Base-by-base conservation (phyloP, 2,113 vertebrate genomes). In the Python bivittatus region DNA sequence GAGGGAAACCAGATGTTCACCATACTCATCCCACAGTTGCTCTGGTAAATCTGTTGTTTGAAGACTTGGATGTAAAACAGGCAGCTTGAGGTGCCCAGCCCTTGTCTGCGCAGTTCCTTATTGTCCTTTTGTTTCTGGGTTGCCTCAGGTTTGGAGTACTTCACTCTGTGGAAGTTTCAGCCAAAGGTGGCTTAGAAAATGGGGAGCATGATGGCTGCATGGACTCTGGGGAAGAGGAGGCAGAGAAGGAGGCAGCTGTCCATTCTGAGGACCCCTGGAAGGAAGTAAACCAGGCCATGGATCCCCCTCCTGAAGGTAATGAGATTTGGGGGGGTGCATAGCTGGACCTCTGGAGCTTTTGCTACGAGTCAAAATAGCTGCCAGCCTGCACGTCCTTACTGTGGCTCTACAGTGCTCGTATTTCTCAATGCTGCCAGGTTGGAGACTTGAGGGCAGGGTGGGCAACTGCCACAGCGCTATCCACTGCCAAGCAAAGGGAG, bases 91-190 rank as follows among this genome's bases (percentile, higher is more conserved):
- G 60, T 9, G 9, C 61, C 61, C 4, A 27, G 61, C 27, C 61
- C 11, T 58, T 13, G 57, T 54, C 23, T 88, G 25, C 2, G 42
- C 4, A 7, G 56, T 1, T 92, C 27, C 0, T 0, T 0, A 33
- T 20, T 54, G 1, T 3, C 92, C 1, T 25, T 33, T 38, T 4
- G n/a, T 0, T 56, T 91, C 6, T 90, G 3, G 72, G 33, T 22
- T 1, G 0, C 0, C 84, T 6, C 90, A 99, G 99, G 95, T 99
- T 99, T 64, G 99, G 99, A 56, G 98, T 96, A 0, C 98, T 98
- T 0, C 98, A 97, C 38, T 95, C 98, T 58, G 97, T 98, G 0
- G 99, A 98, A 93, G 96, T 97, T 58, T 98, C 97, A 1, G 97
- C 98, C 7, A 98, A 98, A 95, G 98, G 97, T 29, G 97, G 98